Evolutionary conservation across 2,113 vertebrate species (phyloP).

Genomic region (Caranx melampygus): DNA sequence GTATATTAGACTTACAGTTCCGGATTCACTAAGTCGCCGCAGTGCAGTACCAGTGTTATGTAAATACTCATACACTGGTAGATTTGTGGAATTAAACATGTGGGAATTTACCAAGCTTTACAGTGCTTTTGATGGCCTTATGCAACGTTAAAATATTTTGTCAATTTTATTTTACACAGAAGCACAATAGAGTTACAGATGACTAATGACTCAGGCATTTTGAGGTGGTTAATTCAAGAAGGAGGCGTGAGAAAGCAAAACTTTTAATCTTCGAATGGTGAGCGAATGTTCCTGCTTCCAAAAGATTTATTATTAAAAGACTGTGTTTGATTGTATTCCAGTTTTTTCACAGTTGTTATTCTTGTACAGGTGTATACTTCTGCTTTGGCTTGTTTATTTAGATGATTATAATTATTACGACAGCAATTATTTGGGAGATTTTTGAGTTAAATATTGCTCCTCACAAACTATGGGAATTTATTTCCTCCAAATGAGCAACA

Average conservation of each 20-base stretch:
- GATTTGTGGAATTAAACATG: conserved; percentile 15
- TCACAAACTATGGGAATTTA: conserved; percentile 10
- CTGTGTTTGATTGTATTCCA: conserved; percentile 75
- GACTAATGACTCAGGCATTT: conserved; percentile 74
- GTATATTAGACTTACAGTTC: conserved; percentile 8
- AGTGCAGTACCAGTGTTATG: conserved; percentile 39
- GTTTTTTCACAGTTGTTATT: conserved; percentile 70
- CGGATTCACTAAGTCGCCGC: neutral
- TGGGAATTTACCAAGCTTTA: conserved; percentile 55
- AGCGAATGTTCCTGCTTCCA: conserved; percentile 55
- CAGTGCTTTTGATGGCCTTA: conserved; percentile 73
- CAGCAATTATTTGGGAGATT: conserved; percentile 45
- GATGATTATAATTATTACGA: conserved; percentile 53
- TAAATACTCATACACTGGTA: conserved; percentile 22
- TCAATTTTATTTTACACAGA: conserved; percentile 53
- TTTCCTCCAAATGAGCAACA: conserved; percentile 47
- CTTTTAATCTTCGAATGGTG: conserved; percentile 42
- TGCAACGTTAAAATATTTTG: conserved; percentile 56
- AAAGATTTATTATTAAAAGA: conserved; percentile 53
- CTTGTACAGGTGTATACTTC: conserved; percentile 65
- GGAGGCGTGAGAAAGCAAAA: conserved; percentile 16
- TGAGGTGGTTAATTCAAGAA: conserved; percentile 2
- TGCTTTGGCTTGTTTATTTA: conserved; percentile 70
- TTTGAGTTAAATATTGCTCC: conserved; percentile 43
- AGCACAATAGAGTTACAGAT: conserved; percentile 72